These are phyloP conservation scores for Bujurquina vittata DNA, from an alignment of 2,113 vertebrate genomes.

Conservation along the genomic window DNA sequence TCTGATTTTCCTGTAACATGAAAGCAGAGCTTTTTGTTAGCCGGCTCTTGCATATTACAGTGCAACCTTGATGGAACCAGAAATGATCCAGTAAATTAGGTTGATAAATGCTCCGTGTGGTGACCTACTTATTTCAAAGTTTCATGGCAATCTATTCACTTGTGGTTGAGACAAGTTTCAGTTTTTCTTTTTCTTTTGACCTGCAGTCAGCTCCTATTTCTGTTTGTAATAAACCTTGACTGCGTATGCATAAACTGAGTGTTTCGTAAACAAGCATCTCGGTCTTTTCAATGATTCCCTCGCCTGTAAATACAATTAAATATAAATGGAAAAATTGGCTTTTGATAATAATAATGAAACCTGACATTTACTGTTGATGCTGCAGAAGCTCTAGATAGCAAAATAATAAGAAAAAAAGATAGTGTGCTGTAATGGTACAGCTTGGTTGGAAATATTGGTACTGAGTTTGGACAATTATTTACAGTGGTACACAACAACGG, in stretches of 20 bases:
- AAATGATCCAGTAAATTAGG: conserved; percentile 4
- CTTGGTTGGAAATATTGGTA: conserved; percentile 14
- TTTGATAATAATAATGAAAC: background rate
- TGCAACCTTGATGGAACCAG: conserved; percentile 9
- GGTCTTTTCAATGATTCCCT: background rate
- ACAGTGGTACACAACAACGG: background rate
- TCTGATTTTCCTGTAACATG: background rate
- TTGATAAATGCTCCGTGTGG: conserved; percentile 1
- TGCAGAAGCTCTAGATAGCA: background rate
- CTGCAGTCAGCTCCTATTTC: conserved; percentile 5
- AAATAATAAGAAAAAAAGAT: background rate
- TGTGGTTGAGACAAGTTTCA: background rate
- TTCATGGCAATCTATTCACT: background rate
- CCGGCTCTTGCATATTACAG: background rate
- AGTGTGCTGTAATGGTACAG: background rate
- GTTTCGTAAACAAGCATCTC: background rate
- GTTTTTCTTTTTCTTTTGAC: background rate
- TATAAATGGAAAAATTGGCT: background rate
- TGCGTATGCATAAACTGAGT: background rate
- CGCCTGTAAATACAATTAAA: background rate
- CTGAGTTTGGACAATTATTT: conserved; percentile 31
- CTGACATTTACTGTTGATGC: background rate
- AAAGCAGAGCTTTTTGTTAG: conserved; percentile 4
- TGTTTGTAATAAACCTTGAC: background rate
- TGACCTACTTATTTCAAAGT: conserved; percentile 7